Conservation (phyloP, 2,888 invertebrate genomes). For the Halocaridina rubra region DNA sequence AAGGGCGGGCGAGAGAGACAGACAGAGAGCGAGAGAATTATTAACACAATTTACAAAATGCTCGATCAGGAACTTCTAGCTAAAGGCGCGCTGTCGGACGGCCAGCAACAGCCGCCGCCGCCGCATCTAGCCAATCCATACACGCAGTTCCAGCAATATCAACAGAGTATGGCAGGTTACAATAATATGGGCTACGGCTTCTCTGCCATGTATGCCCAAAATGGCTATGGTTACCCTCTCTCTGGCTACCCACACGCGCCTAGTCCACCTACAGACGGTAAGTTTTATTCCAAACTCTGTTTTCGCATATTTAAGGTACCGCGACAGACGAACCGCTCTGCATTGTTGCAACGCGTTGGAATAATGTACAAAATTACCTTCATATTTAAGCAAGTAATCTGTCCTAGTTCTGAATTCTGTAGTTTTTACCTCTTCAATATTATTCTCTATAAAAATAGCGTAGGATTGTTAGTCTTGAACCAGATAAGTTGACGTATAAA, state of each 20-base stretch:
- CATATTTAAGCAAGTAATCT: too few species aligned
- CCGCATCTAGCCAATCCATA: conserved; percentile 57
- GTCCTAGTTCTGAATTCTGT: too few species aligned
- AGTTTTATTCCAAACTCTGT: background rate
- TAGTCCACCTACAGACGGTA: conserved; percentile 61
- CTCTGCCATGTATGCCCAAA: conserved; percentile 62
- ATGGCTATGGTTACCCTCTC: conserved; percentile 61
- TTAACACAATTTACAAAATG: conserved; percentile 41
- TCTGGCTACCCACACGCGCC: conserved; percentile 62
- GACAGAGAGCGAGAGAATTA: too few species aligned
- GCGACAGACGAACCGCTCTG: too few species aligned
- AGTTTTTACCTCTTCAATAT: too few species aligned
- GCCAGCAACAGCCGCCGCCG: conserved; percentile 42
- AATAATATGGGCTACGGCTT: conserved; percentile 63
- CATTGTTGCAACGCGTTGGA: too few species aligned
- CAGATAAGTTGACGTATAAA: too few species aligned
- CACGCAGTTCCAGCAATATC: conserved; percentile 63
- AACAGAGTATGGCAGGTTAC: conserved; percentile 63
- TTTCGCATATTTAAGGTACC: background rate
- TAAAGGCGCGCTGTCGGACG: conserved; percentile 54
- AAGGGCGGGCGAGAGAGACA: background rate
- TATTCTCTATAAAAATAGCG: too few species aligned
- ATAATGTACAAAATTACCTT: too few species aligned
- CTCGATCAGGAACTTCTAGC: conserved; percentile 60
- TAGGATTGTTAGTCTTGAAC: too few species aligned